Conservation (phyloP, 2,888 invertebrate species). For the Folsomia manolachei region DNA sequence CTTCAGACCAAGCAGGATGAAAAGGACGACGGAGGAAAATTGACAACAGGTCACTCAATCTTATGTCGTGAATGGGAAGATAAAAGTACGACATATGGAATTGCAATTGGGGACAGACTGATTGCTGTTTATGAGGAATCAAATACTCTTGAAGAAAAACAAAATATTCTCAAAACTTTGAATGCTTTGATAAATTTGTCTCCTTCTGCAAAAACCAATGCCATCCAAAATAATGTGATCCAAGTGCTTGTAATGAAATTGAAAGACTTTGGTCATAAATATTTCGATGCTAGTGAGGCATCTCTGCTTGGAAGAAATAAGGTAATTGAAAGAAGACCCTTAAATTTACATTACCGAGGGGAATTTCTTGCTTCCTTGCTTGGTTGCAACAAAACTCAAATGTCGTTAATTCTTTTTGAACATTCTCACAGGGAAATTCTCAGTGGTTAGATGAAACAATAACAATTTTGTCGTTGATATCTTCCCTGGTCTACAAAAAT, state of each 20-base stretch:
- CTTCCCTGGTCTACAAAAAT: constrained; percentile 35
- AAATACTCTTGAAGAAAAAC: constrained; percentile 32
- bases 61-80: constrained; percentile 40
- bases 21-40: constrained; percentile 14
- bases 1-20: constrained; percentile 22
- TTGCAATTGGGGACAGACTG: constrained; percentile 29
- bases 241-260: constrained; percentile 27
- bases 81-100: constrained; percentile 35
- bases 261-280: constrained; percentile 32
- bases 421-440: constrained; percentile 13
- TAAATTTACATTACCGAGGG: no score
- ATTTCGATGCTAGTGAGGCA: constrained; percentile 30
- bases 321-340: no score
- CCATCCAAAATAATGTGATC: constrained; percentile 34
- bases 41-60: constrained; percentile 19
- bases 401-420: no score
- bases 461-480: constrained; percentile 32
- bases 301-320: no score
- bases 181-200: constrained; percentile 34
- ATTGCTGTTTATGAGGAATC: constrained; percentile 34
- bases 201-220: constrained; percentile 32
- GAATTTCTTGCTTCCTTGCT: no score
- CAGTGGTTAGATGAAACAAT: constrained; percentile 38
- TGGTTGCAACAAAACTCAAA: no score
- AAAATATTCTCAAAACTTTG: constrained; percentile 31